A percentile compares a stretch with the other conserved stretches of the same genome.
Evolutionary conservation across 2,888 invertebrate genomes (phyloP).

Genomic region (Noctua fimbriata): DNA sequence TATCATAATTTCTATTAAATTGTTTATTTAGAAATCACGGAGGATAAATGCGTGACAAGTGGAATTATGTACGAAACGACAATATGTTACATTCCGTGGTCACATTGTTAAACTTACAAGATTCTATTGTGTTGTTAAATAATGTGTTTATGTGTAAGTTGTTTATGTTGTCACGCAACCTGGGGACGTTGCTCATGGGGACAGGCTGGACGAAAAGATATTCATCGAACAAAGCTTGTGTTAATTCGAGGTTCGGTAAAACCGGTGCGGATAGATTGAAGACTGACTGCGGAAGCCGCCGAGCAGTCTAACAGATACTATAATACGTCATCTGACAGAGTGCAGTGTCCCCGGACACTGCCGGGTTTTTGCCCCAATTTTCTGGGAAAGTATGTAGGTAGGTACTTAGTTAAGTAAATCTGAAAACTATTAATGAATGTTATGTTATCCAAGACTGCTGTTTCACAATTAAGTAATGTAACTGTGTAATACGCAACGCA

Average conservation of each 20-base stretch:
- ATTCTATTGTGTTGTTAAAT: slow-evolving; percentile 39
- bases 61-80: slow-evolving; percentile 38
- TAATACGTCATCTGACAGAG: not conserved
- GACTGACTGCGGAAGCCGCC: not conserved
- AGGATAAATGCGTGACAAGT: slow-evolving; percentile 42
- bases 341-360: too few relatives aligned
- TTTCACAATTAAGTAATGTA: not conserved
- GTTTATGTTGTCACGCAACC: slow-evolving; percentile 28
- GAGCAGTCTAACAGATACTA: not conserved
- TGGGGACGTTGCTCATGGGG: not conserved
- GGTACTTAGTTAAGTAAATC: not conserved
- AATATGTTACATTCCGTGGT: slow-evolving; percentile 25
- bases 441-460: not conserved
- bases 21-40: slow-evolving; percentile 59
- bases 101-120: slow-evolving; percentile 19
- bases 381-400: not conserved
- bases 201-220: not conserved
- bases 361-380: too few relatives aligned
- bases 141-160: slow-evolving; percentile 47
- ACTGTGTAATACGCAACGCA: not conserved
- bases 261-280: not conserved
- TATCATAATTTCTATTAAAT: slow-evolving; percentile 53
- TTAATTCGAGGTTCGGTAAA: not conserved
- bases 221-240: not conserved
- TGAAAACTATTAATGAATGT: not conserved